Evolutionary conservation across 2,797 vertebrate species (phyloP).

Genomic region (Pristis pectinata): DNA sequence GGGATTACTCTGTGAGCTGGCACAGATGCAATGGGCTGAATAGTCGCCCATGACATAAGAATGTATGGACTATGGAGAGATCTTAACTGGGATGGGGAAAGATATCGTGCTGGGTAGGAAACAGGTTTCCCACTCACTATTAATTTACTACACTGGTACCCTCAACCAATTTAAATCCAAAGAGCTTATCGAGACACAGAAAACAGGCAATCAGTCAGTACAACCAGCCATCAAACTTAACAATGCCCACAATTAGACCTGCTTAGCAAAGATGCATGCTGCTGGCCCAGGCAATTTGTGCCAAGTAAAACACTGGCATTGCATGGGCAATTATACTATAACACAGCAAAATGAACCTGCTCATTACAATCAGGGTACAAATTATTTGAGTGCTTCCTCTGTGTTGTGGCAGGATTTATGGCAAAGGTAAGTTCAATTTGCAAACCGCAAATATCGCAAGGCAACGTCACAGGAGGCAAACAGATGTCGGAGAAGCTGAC

Average conservation of each 20-base stretch:
- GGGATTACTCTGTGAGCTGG: too few species aligned
- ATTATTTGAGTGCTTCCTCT: neutral
- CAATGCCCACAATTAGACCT: neutral
- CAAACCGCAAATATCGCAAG: neutral
- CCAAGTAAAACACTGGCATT: neutral
- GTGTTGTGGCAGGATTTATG: neutral
- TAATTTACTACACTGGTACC: too few species aligned
- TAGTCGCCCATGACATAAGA: too few species aligned
- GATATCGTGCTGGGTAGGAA: neutral
- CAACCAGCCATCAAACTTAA: neutral
- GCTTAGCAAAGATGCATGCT: neutral
- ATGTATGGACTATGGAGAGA: too few species aligned
- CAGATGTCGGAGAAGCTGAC: neutral
- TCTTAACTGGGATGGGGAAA: too few species aligned
- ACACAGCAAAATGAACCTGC: neutral
- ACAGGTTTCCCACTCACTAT: neutral
- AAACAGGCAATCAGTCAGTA: neutral
- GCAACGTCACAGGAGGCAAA: neutral
- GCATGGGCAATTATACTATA: neutral
- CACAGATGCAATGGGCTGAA: too few species aligned
- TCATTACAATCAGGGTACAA: neutral
- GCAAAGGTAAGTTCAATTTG: neutral
- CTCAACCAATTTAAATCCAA: neutral
- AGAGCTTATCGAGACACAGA: neutral
- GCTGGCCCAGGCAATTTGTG: neutral